Base-by-base conservation (phyloP, 2,113 vertebrate species). In the Edolisoma coerulescens region DNA sequence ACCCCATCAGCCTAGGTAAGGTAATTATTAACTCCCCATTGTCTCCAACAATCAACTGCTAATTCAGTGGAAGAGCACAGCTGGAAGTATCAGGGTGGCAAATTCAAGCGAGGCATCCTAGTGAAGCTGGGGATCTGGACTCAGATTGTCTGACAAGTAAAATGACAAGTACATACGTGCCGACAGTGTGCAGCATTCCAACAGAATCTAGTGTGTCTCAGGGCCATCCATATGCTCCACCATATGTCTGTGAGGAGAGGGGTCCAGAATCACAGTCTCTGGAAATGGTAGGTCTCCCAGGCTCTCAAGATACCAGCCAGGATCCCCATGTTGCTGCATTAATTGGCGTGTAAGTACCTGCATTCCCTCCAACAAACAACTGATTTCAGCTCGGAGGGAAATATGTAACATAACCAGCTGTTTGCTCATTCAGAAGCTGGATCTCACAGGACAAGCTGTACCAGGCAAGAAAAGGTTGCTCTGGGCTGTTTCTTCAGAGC, bases 141-240 rank as follows among this genome's bases (percentile, higher is more conserved):
- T 89, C 50, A 49, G 70, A 84, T 28, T 3, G 4, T 92, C 90
- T 71, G 78, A 44, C 49, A 96, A 84, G 59, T 57, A 82, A 89
- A 94, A 64, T 0, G 7, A 49, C 1, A 1, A 64, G 60, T 81
- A 84, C 13, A 0, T 71, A 94, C 1, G 1, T 84, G 91, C 84
- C 0, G 1, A 77, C 26, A 90, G 77, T 1, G 16, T 71, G 77
- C 80, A 93, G 88, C n/a, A 61, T 92, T 93, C 92, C 86, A 90
- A 90, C 13, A 86, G 82, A 92, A 94, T 60, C 44, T 69, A 82
- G 47, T 0, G 0, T 0, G 2, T 85, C 87, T 41, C 16, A 5
- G 75, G 90, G 91, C 70, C 50, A 86, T 89, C 88, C 95, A 87
- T 92, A 90, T 87, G 96, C 22, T 93, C 68, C 76, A 92, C 79